Percentiles rank a stretch among this genome's conserved stretches.
Conservation (phyloP, 2,797 vertebrate genomes). For the Parambassis ranga region DNA sequence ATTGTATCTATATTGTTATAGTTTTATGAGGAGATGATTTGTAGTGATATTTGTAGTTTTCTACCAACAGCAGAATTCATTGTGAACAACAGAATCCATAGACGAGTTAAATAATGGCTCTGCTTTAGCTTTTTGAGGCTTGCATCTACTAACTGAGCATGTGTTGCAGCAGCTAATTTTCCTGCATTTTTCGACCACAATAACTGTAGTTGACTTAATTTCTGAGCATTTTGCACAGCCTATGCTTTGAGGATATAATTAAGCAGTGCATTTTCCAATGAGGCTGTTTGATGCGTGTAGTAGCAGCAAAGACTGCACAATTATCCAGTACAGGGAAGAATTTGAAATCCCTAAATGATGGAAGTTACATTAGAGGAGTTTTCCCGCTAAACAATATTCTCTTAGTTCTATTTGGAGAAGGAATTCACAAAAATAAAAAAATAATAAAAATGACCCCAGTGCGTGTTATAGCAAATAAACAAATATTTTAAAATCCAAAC, state of each 20-base stretch:
- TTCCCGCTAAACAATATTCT: not conserved
- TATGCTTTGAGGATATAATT: constrained; percentile 35
- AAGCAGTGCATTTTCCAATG: constrained; percentile 11
- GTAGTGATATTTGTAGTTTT: too few species aligned
- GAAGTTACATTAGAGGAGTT: constrained; percentile 10
- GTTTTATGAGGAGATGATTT: too few species aligned
- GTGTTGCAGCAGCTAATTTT: constrained; percentile 14
- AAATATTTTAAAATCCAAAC: constrained; percentile 13
- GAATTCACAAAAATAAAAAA: not conserved
- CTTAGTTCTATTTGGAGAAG: not conserved
- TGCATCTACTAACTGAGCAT: not conserved
- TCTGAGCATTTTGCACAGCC: constrained; percentile 18
- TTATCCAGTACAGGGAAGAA: constrained; percentile 4
- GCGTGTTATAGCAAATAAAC: not conserved
- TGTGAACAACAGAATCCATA: not conserved
- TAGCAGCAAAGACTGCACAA: constrained; percentile 6
- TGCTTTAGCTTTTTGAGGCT: not conserved
- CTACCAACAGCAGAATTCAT: not conserved
- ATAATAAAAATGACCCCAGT: not conserved
- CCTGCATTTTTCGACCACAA: constrained; percentile 9
- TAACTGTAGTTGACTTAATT: constrained; percentile 25
- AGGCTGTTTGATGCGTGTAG: constrained; percentile 28
- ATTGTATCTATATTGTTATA: too few species aligned
- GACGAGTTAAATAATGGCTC: not conserved
- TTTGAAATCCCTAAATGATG: constrained; percentile 25